Evolutionary conservation across 2,797 vertebrate species (phyloP), one percentile per base, ranked within the genome.

Genomic region (Typhlichthys subterraneus): DNA sequence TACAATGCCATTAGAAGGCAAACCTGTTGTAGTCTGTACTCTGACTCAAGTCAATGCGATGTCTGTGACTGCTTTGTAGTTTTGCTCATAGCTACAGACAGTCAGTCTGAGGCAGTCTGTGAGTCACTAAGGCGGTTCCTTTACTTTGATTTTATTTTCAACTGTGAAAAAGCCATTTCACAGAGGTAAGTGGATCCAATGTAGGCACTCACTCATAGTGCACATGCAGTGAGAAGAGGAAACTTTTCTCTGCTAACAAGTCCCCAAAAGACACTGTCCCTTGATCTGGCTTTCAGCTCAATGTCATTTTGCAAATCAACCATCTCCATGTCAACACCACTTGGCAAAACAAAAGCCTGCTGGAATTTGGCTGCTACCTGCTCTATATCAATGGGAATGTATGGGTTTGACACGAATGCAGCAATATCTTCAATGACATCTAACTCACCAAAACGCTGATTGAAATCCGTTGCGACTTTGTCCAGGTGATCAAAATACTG

Each of bases 101-200:
- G 65, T 45, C 57, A 66, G 56, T 63, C 53, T 53, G 29, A 60
- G 29, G 17, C 63, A 45, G 63, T 76, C 73, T 68, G 52, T 45
- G 4, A 70, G 59, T 66, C 53, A 53, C 38, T 66, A 15, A 60
- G 53, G 62, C 1, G 2, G 46, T 17, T 17, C 17, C 15, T 55
- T 48, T 63, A 62, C 58, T 57, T 71, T 58, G 63, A 67, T 51
- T 33, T 33, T 33, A 33, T 33, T 33, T 33, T 33, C 31, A 4
- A 4, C 31, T 33, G 31, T 33, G 31, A 33, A 33, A 33, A 33
- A 4, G 31, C 31, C 31, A 33, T 33, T 33, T 56, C 63, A 49
- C 58, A 68, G 38, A 70, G 59, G 42, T 60, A 65, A 15, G 52
- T 76, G n/a, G 60, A 67, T 63, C 69, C 57, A 68, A 76, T 61